Percentiles rank a stretch among this genome's conserved stretches.
Evolutionary conservation across 2,797 vertebrate species (phyloP).

Genomic region (Sus cebifrons): DNA sequence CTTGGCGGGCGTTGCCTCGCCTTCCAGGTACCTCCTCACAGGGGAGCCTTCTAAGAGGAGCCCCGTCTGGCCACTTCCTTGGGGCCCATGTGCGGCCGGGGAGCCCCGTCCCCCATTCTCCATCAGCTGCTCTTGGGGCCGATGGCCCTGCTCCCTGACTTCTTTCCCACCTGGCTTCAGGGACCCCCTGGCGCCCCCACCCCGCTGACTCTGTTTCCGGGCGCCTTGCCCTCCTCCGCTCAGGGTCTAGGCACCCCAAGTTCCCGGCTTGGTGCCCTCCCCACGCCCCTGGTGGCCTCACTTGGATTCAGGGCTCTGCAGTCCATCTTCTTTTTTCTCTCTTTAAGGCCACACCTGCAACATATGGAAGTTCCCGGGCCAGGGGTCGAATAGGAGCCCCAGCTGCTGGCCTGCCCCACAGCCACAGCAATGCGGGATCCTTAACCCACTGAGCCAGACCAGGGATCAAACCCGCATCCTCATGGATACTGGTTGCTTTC

Average conservation of each 20-base stretch:
- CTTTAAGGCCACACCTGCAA: too few relatives aligned
- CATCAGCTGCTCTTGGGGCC: not conserved
- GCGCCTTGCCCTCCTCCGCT: not conserved
- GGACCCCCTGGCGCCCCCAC: fast-evolving
- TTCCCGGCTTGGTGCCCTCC: fast-evolving
- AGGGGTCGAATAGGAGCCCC: too few relatives aligned
- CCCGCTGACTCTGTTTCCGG: not conserved
- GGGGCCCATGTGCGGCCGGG: not conserved
- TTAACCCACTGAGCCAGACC: too few relatives aligned
- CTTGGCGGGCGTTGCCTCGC: too few relatives aligned
- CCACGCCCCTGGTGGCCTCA: fast-evolving
- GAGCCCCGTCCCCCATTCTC: not conserved
- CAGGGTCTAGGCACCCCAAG: fast-evolving
- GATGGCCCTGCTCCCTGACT: fast-evolving
- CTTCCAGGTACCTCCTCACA: not conserved
- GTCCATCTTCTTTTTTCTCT: too few relatives aligned
- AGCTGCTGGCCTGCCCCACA: too few relatives aligned
- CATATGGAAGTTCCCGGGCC: too few relatives aligned
- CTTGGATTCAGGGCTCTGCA: fast-evolving
- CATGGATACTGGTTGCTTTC: too few relatives aligned
- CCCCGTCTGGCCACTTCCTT: not conserved
- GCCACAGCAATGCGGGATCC: too few relatives aligned
- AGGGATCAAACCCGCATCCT: too few relatives aligned
- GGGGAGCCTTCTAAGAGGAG: not conserved
- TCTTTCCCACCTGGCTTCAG: not conserved